These are phyloP conservation scores for Drosophila barbarae DNA, from an alignment of 2,888 invertebrate genomes.

Conservation along the genomic window DNA sequence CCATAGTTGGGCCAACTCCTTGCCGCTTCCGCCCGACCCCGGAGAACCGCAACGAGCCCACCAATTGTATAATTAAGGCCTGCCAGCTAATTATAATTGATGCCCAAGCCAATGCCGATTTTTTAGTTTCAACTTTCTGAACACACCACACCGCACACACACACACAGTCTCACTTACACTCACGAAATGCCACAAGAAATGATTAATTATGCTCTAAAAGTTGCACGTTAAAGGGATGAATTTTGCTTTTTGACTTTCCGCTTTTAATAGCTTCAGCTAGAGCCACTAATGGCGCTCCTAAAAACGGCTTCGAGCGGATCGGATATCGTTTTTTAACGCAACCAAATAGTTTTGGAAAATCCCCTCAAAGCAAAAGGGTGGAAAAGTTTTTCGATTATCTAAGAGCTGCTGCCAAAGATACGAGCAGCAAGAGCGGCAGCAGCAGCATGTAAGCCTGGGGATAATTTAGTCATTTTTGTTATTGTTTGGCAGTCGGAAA, in stretches of 20 bases:
- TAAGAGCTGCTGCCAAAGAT: slow-evolving; percentile 47
- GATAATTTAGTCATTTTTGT: slow-evolving; percentile 65
- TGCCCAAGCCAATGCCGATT: slow-evolving; percentile 58
- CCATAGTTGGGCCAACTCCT: slow-evolving; percentile 35
- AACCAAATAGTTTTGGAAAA: slow-evolving; percentile 21
- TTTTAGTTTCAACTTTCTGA: slow-evolving; percentile 47
- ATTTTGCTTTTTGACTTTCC: slow-evolving; percentile 48
- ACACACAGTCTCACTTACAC: not conserved
- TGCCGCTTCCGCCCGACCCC: slow-evolving; percentile 3
- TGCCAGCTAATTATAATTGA: slow-evolving; percentile 65
- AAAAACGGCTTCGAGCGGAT: slow-evolving; percentile 24
- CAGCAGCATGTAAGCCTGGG: slow-evolving; percentile 36
- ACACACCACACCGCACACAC: not conserved
- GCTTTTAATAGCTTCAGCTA: slow-evolving; percentile 38
- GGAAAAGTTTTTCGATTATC: slow-evolving; percentile 71
- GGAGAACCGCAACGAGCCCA: slow-evolving; percentile 32
- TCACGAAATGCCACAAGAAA: slow-evolving; percentile 38
- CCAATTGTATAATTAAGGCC: slow-evolving; percentile 68
- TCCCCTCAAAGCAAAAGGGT: slow-evolving; percentile 21
- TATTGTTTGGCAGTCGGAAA: slow-evolving; percentile 40
- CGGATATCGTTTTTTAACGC: slow-evolving; percentile 53
- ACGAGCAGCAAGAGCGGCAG: slow-evolving; percentile 10
- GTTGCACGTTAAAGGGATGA: slow-evolving; percentile 62
- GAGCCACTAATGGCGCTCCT: slow-evolving; percentile 33
- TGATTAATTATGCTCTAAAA: slow-evolving; percentile 65